A percentile compares a stretch with the other conserved stretches of the same genome.
Evolutionary conservation across 2,888 invertebrate genomes (phyloP).

Genomic region (Mimas tiliae): DNA sequence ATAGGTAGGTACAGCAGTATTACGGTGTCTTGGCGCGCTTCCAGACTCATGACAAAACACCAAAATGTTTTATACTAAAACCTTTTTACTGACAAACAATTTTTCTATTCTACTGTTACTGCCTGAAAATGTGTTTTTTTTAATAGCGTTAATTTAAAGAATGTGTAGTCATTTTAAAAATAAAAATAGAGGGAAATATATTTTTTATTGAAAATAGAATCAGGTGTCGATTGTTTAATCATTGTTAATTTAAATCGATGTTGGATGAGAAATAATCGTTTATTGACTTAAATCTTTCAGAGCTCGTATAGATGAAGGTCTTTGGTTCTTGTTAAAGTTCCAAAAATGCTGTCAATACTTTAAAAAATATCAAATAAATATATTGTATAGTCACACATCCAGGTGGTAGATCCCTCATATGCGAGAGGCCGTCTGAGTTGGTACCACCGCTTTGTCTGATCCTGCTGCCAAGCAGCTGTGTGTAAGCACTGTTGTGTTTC

Average conservation of each 20-base stretch:
- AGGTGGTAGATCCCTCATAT: no score
- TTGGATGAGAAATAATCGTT: no score
- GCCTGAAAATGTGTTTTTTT: background rate
- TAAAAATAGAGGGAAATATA: background rate
- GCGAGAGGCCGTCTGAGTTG: no score
- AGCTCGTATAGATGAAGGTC: background rate
- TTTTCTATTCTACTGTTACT: background rate
- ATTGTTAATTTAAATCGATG: background rate
- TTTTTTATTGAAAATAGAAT: slow-evolving; percentile 14
- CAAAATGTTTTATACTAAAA: slow-evolving; percentile 15
- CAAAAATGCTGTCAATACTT: no score
- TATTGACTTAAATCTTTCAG: background rate
- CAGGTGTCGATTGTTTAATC: background rate
- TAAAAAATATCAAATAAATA: no score
- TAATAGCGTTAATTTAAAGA: no score
- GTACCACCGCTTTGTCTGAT: no score
- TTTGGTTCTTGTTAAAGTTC: background rate
- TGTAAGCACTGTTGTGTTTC: no score
- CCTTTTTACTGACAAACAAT: slow-evolving; percentile 6
- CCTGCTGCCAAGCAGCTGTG: no score
- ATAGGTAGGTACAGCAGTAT: background rate
- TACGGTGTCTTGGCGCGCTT: background rate
- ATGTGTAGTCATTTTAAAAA: background rate
- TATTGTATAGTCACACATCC: no score
- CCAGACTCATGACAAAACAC: slow-evolving; percentile 5